Base-by-base conservation (phyloP, 2,113 vertebrate species). In the Leptocoma aspasia region DNA sequence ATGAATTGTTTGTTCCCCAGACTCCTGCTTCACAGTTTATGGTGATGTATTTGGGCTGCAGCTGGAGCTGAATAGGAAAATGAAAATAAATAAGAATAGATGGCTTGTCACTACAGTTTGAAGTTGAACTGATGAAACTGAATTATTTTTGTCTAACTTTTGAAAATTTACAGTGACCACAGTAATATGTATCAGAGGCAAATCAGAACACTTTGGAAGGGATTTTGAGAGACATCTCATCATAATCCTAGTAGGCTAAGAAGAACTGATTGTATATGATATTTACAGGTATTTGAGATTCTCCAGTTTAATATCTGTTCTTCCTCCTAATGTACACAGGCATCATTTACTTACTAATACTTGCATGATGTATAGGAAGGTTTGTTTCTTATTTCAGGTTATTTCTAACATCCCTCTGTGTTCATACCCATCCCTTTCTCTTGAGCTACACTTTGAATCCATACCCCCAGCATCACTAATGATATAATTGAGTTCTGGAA, bases 171-270 rank as follows among this genome's bases (percentile, higher is more conserved):
- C 47, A 57, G 8, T 84, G 72, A 87, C 71, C 63, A 60, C 50
- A 92, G 57, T 92, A 65, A 84, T 93, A 88, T 89, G 79, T 94
- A 95, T 96, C 92, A 66, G 71, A 92, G 57, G 63, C 57, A 91
- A 94, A 92, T 49, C 78, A 83, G 85, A 95, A 82, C 53, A 59
- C 76, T 86, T 71, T 86, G 53, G 90, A 93, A 93, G 84, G 68
- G 79, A 90, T 97, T 97, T 97, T 71, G 60, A 78, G 87, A 91
- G 56, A 68, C 49, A 69, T 88, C 56, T 41, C 90, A 71, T 79
- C 61, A 83, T 96, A 94, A 96, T 95, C 68, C 60, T 94, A 57
- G 79, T 33, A 79, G 60, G 53, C 54, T 82, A 59, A 63, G 70
- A 95, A 83, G 47, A 86, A 49, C 63, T 80, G 53, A 53, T 82